A percentile compares a stretch with the other conserved stretches of the same genome.
phyloP scores from a whole-genome alignment of 2,113 vertebrate genomes.

The Leucoraja erinaceus region DNA sequence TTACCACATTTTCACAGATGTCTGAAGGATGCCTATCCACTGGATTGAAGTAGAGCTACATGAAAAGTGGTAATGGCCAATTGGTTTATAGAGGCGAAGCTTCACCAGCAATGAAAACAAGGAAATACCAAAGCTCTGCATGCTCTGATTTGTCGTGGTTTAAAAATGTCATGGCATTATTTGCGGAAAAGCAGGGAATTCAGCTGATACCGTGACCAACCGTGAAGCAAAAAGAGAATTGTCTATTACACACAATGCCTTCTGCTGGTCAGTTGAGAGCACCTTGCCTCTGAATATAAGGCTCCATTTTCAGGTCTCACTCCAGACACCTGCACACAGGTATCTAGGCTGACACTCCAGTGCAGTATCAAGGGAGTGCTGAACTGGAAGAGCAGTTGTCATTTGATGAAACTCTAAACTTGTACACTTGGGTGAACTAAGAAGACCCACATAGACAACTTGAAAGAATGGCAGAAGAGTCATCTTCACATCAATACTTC shows the following conservation, averaged over 20 bases:
- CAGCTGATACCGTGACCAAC: background rate
- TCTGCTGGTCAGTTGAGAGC: too few species aligned
- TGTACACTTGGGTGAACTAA: too few species aligned
- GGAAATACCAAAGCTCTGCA: background rate
- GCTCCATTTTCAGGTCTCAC: too few species aligned
- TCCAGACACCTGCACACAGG: too few species aligned
- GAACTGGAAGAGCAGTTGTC: too few species aligned
- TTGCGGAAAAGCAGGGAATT: background rate
- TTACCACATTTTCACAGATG: background rate
- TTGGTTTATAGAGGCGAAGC: background rate
- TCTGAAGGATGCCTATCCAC: background rate
- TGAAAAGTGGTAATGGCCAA: background rate
- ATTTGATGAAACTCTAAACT: too few species aligned
- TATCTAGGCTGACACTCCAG: too few species aligned
- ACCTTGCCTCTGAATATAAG: too few species aligned
- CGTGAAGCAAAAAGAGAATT: background rate
- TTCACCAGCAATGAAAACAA: background rate
- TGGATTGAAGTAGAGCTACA: background rate
- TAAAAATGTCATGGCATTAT: background rate
- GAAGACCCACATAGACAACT: too few species aligned
- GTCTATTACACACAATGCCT: background rate
- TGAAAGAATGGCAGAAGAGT: too few species aligned
- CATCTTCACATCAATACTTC: too few species aligned
- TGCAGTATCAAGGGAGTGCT: too few species aligned
- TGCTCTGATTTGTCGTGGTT: background rate